phyloP scores from a whole-genome alignment of 2,888 invertebrate genomes.

The Mechanitis messenoides region DNA sequence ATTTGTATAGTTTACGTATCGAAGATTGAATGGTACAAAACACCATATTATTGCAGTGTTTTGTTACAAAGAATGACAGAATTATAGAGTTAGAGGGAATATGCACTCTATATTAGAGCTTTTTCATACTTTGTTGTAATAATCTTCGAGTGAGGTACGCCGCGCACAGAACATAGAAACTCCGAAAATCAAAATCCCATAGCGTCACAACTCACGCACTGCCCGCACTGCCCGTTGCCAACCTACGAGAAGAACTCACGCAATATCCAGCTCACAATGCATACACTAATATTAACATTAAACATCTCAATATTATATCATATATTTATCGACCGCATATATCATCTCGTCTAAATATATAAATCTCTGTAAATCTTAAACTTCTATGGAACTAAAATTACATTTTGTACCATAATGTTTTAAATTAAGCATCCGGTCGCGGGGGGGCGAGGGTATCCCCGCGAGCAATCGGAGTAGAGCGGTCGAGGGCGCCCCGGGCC shows the following conservation, averaged over 20 bases:
- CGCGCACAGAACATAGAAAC: conserved; percentile 37
- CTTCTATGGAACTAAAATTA: conserved; percentile 72
- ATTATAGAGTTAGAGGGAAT: neutral
- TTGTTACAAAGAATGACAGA: neutral
- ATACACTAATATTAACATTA: conserved; percentile 51
- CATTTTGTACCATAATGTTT: conserved; percentile 69
- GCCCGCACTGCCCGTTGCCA: conserved; percentile 48
- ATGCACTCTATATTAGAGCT: neutral
- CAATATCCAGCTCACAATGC: conserved; percentile 51
- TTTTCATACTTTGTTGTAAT: neutral
- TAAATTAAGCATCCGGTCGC: conserved; percentile 61
- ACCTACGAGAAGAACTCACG: conserved; percentile 42
- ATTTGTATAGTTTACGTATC: too few species aligned
- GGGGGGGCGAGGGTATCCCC: conserved; percentile 34
- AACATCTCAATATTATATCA: conserved; percentile 35
- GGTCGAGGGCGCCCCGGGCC: conserved; percentile 34
- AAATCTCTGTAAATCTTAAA: conserved; percentile 69
- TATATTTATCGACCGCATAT: conserved; percentile 33
- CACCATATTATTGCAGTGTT: too few species aligned
- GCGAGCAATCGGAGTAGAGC: conserved; percentile 40
- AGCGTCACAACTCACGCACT: conserved; percentile 37
- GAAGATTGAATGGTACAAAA: too few species aligned
- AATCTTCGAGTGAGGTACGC: conserved; percentile 26
- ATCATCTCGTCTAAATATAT: conserved; percentile 57
- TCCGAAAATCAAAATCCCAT: conserved; percentile 36